phyloP scores from a whole-genome alignment of 2,797 vertebrate genomes.

The Coranthus polyacanthus region DNA sequence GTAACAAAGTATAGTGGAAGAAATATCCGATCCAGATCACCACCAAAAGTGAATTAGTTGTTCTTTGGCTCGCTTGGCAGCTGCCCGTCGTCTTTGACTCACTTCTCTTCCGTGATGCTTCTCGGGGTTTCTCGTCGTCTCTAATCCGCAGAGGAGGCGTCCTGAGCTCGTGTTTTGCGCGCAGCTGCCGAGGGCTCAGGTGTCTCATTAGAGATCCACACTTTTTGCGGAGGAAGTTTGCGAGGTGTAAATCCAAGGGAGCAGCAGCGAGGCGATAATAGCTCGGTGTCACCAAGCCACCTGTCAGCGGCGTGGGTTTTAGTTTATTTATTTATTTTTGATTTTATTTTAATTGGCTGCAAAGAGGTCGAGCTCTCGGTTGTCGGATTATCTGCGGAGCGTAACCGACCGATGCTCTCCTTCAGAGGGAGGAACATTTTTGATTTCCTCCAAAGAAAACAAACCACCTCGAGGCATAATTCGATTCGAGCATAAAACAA shows the following conservation, averaged over 20 bases:
- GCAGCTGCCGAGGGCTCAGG: constrained; percentile 45
- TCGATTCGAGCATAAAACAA: too few species aligned
- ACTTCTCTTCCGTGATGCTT: not conserved
- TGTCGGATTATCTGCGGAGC: constrained; percentile 12
- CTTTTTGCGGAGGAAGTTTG: constrained; percentile 19
- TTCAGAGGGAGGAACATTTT: not conserved
- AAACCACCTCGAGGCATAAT: too few species aligned
- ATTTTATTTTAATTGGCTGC: constrained; percentile 40
- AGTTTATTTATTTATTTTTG: too few species aligned
- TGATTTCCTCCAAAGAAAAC: constrained; percentile 1
- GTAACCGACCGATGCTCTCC: not conserved
- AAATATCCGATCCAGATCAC: not conserved
- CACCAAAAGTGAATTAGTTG: not conserved
- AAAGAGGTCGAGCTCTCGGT: not conserved
- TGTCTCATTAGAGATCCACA: constrained; percentile 38
- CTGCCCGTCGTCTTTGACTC: not conserved
- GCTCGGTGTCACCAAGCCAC: constrained; percentile 18
- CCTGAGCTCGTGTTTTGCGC: constrained; percentile 33
- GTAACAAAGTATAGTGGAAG: not conserved
- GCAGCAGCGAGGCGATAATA: constrained; percentile 25
- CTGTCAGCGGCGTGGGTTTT: constrained; percentile 16
- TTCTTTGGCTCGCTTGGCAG: not conserved
- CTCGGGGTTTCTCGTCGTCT: not conserved
- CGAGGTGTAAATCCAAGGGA: constrained; percentile 26
- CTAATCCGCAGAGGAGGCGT: constrained; percentile 44